A percentile compares a stretch with the other conserved stretches of the same genome.
Evolutionary conservation across 1,140 invertebrate species (phyloP).

Genomic region (Plectrocnemia conspersa): DNA sequence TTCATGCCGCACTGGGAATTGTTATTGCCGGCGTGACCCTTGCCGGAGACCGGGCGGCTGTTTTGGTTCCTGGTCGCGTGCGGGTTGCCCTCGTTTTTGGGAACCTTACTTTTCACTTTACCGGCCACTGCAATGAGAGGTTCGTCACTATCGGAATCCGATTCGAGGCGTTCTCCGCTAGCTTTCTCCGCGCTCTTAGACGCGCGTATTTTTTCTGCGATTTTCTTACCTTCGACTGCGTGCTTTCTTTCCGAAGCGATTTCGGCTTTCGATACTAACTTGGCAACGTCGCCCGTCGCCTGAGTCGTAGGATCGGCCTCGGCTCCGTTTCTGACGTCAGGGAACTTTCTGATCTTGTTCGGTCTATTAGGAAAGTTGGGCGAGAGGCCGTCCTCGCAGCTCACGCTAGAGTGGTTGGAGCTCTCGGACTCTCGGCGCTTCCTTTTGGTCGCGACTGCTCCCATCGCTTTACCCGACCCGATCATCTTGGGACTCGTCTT

Average conservation of each 20-base stretch:
- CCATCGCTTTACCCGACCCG: conserved; percentile 35
- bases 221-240: conserved; percentile 15
- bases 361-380: conserved; percentile 39
- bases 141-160: conserved; percentile 73
- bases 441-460: conserved; percentile 52
- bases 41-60: conserved; percentile 38
- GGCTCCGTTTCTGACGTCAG: conserved; percentile 55
- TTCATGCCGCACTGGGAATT: conserved; percentile 14
- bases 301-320: conserved; percentile 48
- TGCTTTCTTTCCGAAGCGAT: neutral
- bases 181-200: conserved; percentile 23
- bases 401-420: conserved; percentile 57
- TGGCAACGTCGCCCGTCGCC: conserved; percentile 34
- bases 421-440: conserved; percentile 74
- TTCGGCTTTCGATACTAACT: conserved; percentile 12
- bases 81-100: conserved; percentile 33
- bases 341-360: conserved; percentile 59
- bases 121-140: conserved; percentile 67
- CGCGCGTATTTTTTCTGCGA: conserved; percentile 23
- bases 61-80: conserved; percentile 33
- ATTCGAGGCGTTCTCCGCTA: conserved; percentile 50
- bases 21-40: conserved; percentile 24
- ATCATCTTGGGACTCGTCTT: conserved; percentile 43
- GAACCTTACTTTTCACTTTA: conserved; percentile 56
- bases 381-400: conserved; percentile 54